Evolutionary conservation across 2,113 vertebrate genomes (phyloP).

Genomic region (Coptodon rendalli): DNA sequence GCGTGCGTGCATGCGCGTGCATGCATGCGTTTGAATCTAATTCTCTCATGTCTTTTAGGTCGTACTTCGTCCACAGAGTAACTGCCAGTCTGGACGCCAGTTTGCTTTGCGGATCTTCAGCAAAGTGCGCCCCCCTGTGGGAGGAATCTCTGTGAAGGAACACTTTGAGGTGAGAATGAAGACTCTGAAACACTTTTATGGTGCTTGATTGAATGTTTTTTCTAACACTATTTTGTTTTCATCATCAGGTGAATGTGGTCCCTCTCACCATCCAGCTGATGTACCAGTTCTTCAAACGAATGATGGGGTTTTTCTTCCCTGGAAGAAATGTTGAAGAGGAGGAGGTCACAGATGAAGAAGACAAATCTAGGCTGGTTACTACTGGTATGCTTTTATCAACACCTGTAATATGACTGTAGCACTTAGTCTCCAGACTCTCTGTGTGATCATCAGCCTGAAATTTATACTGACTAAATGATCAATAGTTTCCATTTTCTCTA

Average conservation of each 20-base stretch:
- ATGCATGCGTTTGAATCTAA: neutral
- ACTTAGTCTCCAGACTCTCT: neutral
- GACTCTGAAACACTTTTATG: neutral
- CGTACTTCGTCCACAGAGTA: slow-evolving; percentile 92
- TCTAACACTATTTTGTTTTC: neutral
- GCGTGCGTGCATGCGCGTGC: rapidly evolving
- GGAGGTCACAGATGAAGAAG: slow-evolving; percentile 94
- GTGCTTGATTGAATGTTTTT: neutral
- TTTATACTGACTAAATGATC: slow-evolving; percentile 1
- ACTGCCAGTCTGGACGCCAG: slow-evolving; percentile 88
- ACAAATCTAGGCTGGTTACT: slow-evolving; percentile 95
- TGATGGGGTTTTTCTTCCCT: slow-evolving; percentile 99
- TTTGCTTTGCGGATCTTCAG: slow-evolving; percentile 95
- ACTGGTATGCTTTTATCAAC: slow-evolving; percentile 76
- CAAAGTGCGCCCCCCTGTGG: slow-evolving; percentile 96
- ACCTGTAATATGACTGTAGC: neutral
- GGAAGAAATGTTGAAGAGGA: slow-evolving; percentile 95
- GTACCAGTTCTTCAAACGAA: slow-evolving; percentile 98
- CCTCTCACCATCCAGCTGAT: slow-evolving; percentile 97
- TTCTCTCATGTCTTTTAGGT: slow-evolving; percentile 72
- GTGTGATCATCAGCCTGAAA: neutral
- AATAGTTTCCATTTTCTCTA: slow-evolving; percentile 28
- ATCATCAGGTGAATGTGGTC: slow-evolving; percentile 89
- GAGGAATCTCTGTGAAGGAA: slow-evolving; percentile 97
- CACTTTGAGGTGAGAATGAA: slow-evolving; percentile 88